A percentile compares a stretch with the other conserved stretches of the same genome.
These are phyloP conservation scores for Malaclemys terrapin DNA, from an alignment of 2,113 vertebrate genomes.

Conservation along the genomic window DNA sequence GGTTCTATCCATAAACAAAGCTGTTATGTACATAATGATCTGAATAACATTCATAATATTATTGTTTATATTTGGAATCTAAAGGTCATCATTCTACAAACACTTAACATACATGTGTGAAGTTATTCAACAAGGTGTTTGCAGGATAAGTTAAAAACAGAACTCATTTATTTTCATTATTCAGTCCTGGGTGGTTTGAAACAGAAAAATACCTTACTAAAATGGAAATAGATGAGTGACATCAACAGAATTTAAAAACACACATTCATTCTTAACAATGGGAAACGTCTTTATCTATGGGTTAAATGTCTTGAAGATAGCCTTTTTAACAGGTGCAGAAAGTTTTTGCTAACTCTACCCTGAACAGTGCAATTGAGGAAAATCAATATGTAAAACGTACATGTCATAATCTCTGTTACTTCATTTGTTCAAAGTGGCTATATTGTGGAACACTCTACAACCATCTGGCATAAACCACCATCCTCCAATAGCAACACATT, in stretches of 20 bases:
- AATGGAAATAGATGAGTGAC: background rate
- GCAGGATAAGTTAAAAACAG: background rate
- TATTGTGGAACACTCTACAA: background rate
- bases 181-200: background rate
- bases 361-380: background rate
- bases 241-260: background rate
- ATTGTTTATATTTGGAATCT: slow-evolving; percentile 13
- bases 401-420: background rate
- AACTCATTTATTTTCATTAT: slow-evolving; percentile 16
- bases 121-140: background rate
- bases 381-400: background rate
- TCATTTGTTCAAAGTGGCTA: background rate
- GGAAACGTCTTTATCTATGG: background rate
- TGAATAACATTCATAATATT: slow-evolving; percentile 6
- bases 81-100: slow-evolving; percentile 35
- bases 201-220: background rate
- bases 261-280: background rate
- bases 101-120: background rate
- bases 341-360: background rate
- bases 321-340: background rate
- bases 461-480: background rate
- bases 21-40: background rate
- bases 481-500: background rate
- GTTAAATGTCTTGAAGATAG: background rate
- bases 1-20: slow-evolving; percentile 8